Percentiles rank a stretch among this genome's conserved stretches.
Conservation (phyloP, 2,888 invertebrate species). For the Apamea crenata region DNA sequence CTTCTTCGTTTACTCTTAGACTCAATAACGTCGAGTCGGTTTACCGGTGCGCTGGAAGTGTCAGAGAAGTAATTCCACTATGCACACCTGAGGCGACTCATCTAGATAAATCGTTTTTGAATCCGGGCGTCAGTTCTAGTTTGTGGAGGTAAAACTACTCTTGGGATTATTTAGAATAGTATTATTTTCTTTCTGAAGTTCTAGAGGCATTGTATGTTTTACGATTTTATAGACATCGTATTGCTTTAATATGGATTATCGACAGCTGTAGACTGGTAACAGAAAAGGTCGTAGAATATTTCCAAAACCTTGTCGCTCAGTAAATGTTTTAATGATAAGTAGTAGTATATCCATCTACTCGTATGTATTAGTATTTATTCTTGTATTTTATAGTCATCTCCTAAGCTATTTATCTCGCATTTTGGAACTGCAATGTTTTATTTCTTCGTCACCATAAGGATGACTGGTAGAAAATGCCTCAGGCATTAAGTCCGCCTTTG, state of each 20-base stretch:
- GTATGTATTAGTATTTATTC: too few relatives aligned
- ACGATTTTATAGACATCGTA: not conserved
- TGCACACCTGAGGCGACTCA: slow-evolving; percentile 60
- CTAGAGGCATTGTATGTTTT: not conserved
- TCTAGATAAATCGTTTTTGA: slow-evolving; percentile 59
- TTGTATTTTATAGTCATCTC: too few relatives aligned
- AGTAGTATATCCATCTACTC: too few relatives aligned
- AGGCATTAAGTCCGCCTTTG: too few relatives aligned
- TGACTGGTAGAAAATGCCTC: too few relatives aligned
- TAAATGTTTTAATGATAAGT: too few relatives aligned
- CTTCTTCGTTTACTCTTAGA: slow-evolving; percentile 36
- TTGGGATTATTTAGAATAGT: not conserved
- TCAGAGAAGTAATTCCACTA: slow-evolving; percentile 57
- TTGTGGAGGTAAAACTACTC: slow-evolving; percentile 10
- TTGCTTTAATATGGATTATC: not conserved
- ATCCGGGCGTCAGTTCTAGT: slow-evolving; percentile 44
- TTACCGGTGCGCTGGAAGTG: slow-evolving; percentile 29
- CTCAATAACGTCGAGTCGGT: slow-evolving; percentile 49
- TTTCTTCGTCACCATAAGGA: too few relatives aligned
- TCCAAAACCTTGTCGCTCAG: too few relatives aligned
- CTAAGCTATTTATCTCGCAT: too few relatives aligned
- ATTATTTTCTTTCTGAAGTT: not conserved
- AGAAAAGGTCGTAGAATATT: not conserved
- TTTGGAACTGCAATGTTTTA: too few relatives aligned
- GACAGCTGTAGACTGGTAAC: not conserved